Conservation (phyloP, 1,140 invertebrate species). For the Drosophila yakuba region DNA sequence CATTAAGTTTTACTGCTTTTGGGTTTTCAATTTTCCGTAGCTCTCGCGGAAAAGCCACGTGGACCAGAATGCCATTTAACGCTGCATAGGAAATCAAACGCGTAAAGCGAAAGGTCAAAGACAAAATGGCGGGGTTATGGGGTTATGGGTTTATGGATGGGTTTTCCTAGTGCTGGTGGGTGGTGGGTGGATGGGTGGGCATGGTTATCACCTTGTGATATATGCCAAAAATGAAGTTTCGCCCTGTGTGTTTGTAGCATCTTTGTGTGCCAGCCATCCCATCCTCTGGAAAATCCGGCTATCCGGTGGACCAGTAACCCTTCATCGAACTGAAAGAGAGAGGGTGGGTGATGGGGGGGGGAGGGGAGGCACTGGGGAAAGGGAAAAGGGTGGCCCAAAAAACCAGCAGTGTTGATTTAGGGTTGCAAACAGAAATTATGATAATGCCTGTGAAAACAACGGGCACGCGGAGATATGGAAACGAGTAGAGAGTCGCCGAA, state of each 20-base stretch:
- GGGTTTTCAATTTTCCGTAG: conserved; percentile 74
- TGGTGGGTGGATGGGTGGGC: conserved; percentile 1
- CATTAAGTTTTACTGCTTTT: conserved; percentile 80
- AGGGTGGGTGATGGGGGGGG: not conserved
- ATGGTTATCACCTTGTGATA: conserved; percentile 62
- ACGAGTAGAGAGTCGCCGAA: conserved; percentile 46
- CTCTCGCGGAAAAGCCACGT: conserved; percentile 55
- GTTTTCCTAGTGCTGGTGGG: no score
- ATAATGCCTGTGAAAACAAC: conserved; percentile 83
- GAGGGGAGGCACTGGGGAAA: not conserved
- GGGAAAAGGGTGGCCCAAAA: not conserved
- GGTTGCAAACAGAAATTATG: conserved; percentile 84
- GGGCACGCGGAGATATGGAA: conserved; percentile 23
- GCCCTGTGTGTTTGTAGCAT: conserved; percentile 5
- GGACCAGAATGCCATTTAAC: conserved; percentile 69
- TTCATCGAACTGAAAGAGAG: conserved; percentile 58
- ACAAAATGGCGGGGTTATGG: not conserved
- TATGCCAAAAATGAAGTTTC: conserved; percentile 37
- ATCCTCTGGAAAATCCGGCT: conserved; percentile 1
- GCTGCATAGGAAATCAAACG: conserved; percentile 80
- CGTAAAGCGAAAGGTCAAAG: conserved; percentile 59
- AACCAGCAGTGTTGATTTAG: conserved; percentile 76
- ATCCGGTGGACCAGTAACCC: conserved; percentile 58
- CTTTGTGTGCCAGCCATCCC: conserved; percentile 1
- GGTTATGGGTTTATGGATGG: not conserved